Percentiles rank a stretch among this genome's conserved stretches.
Evolutionary conservation across 2,797 vertebrate genomes (phyloP).

Genomic region (Gymnopithys bicolor): DNA sequence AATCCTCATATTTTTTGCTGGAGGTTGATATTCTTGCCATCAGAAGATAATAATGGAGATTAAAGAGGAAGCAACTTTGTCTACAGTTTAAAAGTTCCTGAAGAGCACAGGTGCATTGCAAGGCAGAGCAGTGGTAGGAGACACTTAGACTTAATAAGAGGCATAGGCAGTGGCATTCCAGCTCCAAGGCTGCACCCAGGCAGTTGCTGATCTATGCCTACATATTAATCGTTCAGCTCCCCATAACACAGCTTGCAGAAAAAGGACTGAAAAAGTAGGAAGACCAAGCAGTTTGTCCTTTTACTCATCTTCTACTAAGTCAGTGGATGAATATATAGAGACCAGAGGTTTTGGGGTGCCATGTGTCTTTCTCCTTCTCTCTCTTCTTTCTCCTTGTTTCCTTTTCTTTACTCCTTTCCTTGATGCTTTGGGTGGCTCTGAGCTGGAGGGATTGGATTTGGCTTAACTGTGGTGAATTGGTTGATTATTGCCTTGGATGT

Average conservation of each 20-base stretch:
- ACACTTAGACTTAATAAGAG: background rate
- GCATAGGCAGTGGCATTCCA: background rate
- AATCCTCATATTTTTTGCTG: background rate
- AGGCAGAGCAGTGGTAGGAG: background rate
- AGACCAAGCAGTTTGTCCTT: background rate
- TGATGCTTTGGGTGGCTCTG: no score
- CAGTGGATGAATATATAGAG: background rate
- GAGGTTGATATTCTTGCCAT: background rate
- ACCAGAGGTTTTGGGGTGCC: no score
- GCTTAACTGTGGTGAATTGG: no score
- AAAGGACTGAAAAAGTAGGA: background rate
- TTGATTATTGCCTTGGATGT: no score
- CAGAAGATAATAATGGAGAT: background rate
- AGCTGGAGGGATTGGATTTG: no score
- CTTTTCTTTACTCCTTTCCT: no score
- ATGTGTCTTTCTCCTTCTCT: no score
- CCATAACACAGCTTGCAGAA: background rate
- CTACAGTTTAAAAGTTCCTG: background rate
- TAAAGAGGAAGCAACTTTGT: background rate
- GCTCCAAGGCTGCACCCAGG: background rate
- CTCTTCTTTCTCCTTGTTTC: no score
- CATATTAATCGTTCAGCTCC: background rate
- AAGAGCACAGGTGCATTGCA: background rate
- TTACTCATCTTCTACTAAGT: background rate
- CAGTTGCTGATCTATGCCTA: accelerated